phyloP scores from a whole-genome alignment of 2,888 invertebrate genomes.

The Disparrhopalites patrizii region DNA sequence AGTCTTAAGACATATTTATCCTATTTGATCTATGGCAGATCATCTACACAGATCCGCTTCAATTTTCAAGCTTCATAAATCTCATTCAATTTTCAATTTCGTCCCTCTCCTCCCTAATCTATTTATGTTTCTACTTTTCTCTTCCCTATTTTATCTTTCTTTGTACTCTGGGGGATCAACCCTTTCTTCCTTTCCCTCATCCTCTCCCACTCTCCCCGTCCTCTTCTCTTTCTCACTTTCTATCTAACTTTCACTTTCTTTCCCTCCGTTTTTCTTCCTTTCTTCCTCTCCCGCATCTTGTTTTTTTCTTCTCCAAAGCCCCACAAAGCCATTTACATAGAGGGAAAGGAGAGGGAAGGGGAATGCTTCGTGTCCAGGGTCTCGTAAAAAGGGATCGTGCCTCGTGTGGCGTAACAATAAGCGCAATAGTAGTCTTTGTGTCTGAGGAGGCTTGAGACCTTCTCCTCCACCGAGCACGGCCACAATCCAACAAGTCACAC shows the following conservation, averaged over 20 bases:
- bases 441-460: too few species aligned
- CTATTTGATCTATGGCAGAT: constrained; percentile 24
- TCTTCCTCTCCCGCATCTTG: too few species aligned
- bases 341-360: too few species aligned
- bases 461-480: too few species aligned
- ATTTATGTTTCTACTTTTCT: constrained; percentile 18
- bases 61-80: constrained; percentile 24
- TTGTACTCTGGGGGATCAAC: background rate
- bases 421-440: too few species aligned
- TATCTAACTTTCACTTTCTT: background rate
- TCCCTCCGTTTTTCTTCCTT: too few species aligned
- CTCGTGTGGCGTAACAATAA: too few species aligned
- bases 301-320: too few species aligned
- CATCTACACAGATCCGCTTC: constrained; percentile 22
- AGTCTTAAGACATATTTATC: constrained; percentile 23
- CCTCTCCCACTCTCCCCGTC: background rate
- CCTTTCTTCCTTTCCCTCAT: background rate
- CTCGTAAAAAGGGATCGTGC: too few species aligned
- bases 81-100: constrained; percentile 26
- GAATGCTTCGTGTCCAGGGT: too few species aligned
- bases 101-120: constrained; percentile 1
- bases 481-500: too few species aligned
- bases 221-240: constrained; percentile 2
- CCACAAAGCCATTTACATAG: too few species aligned
- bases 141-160: background rate